Base-by-base conservation (phyloP, 2,113 vertebrate species). In the Carassius gibelio region DNA sequence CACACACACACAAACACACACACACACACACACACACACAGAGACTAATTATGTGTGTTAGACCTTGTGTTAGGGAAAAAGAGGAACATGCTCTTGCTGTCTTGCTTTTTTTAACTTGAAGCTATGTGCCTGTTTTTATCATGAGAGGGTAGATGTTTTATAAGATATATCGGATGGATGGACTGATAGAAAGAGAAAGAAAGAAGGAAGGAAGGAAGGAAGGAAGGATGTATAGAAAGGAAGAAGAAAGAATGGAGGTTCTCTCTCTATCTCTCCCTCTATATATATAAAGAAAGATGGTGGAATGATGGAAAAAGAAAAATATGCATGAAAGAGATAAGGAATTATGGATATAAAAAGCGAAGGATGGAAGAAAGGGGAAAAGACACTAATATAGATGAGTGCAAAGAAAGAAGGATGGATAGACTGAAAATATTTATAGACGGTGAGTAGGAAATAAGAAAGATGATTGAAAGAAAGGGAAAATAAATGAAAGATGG, bases 1-100 rank as follows among this genome's bases (percentile, higher is more conserved):
- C 42, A 50, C 48, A 50, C 48, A 50, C 10, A 3, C 45, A 11
- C 10, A 48, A 0, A 48, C 48, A 48, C 45, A 48, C 45, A 48
- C 45, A 48, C 48, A 11, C 48, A 48, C 48, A 50, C 48, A 50
- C 48, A 50, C 48, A 50, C 48, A 50, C 3, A 13, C 11, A 13
- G 3, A 50, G 42, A 42, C 42, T 42, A 42, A 42, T 89, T 83
- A 75, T 85, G 68, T 90, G 84, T 80, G 85, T 72, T 76, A 84
- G 83, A 55, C 21, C 52, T 57, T 83, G 61, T 68, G 75, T 80
- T 79, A n/a, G 75, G 13, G n/a, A 87, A 81, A 76, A n/a, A 8
- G 59, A 21, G 64, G 50, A 82, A 83, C 72, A 61, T 66, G 9
- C 6, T 61, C 9, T 36, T n/a, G 42, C 55, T 78, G 45, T 75